Conservation (phyloP, 2,888 invertebrate species). For the Diploptera punctata region DNA sequence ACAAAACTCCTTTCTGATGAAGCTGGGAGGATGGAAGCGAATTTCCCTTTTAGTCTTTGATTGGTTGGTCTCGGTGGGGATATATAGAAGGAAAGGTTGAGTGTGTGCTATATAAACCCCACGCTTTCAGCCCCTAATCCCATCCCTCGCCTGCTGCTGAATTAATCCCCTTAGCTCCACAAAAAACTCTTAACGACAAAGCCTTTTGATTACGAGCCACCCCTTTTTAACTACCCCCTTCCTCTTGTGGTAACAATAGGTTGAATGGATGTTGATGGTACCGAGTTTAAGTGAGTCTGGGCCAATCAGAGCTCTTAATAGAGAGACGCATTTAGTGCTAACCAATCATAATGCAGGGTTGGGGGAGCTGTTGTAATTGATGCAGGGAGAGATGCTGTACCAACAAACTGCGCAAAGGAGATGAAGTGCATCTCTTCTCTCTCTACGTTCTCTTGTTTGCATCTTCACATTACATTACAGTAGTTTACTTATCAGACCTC, state of each 20-base stretch:
- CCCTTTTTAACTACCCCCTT: conserved; percentile 15
- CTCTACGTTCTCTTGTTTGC: too few relatives aligned
- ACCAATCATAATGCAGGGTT: conserved; percentile 28
- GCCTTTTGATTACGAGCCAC: conserved; percentile 30
- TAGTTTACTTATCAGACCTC: too few relatives aligned
- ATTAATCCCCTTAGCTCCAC: conserved; percentile 37
- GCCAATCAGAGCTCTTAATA: conserved; percentile 35
- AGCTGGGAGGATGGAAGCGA: too few relatives aligned
- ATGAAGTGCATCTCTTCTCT: too few relatives aligned
- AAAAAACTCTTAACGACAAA: conserved; percentile 33
- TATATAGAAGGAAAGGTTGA: background rate
- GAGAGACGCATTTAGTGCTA: conserved; percentile 14
- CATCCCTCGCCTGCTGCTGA: conserved; percentile 23
- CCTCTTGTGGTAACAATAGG: conserved; percentile 12
- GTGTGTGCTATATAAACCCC: background rate
- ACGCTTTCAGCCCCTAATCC: conserved; percentile 12
- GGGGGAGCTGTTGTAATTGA: conserved; percentile 25
- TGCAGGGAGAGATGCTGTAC: background rate
- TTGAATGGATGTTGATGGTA: conserved; percentile 29
- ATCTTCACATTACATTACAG: too few relatives aligned
- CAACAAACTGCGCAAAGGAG: too few relatives aligned
- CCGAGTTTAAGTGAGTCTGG: conserved; percentile 27
- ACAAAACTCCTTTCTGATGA: background rate
- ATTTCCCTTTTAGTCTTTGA: conserved; percentile 13
- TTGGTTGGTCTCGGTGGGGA: conserved; percentile 28